A percentile compares a stretch with the other conserved stretches of the same genome.
Conservation (phyloP, 2,797 vertebrate species). For the Semotilus atromaculatus region DNA sequence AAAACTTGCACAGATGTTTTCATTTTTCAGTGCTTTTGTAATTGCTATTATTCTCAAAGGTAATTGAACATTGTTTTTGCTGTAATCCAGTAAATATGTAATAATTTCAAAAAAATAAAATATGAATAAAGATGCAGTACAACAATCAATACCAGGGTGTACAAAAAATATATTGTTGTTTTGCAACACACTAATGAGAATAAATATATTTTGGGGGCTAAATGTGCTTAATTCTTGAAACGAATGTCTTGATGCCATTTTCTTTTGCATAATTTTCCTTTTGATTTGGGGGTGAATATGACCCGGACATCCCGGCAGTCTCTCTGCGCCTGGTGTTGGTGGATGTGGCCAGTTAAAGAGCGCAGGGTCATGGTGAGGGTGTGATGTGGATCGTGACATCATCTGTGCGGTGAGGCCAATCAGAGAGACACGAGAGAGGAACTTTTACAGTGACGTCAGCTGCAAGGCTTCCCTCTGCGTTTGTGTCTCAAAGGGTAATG, state of each 20-base stretch:
- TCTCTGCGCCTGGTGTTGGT: not conserved
- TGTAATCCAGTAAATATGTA: not conserved
- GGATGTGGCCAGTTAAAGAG: not conserved
- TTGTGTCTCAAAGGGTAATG: not conserved
- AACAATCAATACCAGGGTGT: not conserved
- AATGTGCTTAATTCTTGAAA: not conserved
- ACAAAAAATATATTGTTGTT: not conserved
- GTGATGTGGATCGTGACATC: not conserved
- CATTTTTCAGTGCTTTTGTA: not conserved
- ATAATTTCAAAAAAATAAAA: not conserved
- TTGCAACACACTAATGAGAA: not conserved
- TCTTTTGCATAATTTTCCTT: not conserved
- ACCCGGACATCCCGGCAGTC: not conserved
- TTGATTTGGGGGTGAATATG: not conserved
- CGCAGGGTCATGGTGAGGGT: not conserved
- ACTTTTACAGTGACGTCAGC: not conserved
- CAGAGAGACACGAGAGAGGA: not conserved
- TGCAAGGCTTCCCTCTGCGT: not conserved
- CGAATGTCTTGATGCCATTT: not conserved
- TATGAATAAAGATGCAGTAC: not conserved
- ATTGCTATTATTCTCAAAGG: not conserved
- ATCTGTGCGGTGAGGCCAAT: not conserved
- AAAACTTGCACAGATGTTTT: not conserved
- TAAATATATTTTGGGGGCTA: not conserved
- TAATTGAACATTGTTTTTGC: not conserved